Percentiles rank a stretch among this genome's conserved stretches.
Conservation (phyloP, 1,140 invertebrate species). For the Saccostrea glomerata region DNA sequence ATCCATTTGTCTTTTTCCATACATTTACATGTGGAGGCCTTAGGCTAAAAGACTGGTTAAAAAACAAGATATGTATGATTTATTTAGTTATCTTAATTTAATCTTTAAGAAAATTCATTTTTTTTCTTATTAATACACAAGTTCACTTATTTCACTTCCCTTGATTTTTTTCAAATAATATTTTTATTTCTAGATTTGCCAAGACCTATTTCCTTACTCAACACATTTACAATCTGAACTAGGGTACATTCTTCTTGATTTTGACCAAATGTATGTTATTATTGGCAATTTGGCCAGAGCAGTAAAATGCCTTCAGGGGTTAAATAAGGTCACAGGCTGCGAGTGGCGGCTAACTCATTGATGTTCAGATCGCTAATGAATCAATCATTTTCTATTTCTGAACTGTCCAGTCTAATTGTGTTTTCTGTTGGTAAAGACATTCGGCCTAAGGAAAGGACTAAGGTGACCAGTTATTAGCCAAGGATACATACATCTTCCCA, state of each 20-base stretch:
- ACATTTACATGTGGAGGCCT: slow-evolving; percentile 30
- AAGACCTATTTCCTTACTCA: neutral
- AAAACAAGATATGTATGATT: slow-evolving; percentile 3
- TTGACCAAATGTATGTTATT: too few species aligned
- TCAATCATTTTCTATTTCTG: slow-evolving; percentile 21
- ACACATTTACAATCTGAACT: too few species aligned
- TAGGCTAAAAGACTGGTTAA: neutral
- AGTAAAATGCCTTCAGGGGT: neutral
- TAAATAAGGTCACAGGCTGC: slow-evolving; percentile 21
- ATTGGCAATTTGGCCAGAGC: too few species aligned
- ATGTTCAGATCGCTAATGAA: slow-evolving; percentile 23
- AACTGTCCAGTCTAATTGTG: slow-evolving; percentile 25
- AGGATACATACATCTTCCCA: slow-evolving; percentile 13
- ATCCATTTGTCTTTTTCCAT: slow-evolving; percentile 23
- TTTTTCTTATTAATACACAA: neutral
- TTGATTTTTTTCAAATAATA: neutral
- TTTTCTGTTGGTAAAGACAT: slow-evolving; percentile 29
- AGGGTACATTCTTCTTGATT: too few species aligned
- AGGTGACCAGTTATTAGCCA: slow-evolving; percentile 30
- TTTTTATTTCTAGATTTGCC: neutral
- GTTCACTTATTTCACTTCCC: neutral
- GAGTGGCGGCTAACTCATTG: slow-evolving; percentile 3
- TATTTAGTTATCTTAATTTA: slow-evolving; percentile 18
- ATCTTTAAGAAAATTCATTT: slow-evolving; percentile 2
- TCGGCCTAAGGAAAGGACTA: slow-evolving; percentile 18